Evolutionary conservation across 2,797 vertebrate species (phyloP).

Genomic region (Morus bassanus): DNA sequence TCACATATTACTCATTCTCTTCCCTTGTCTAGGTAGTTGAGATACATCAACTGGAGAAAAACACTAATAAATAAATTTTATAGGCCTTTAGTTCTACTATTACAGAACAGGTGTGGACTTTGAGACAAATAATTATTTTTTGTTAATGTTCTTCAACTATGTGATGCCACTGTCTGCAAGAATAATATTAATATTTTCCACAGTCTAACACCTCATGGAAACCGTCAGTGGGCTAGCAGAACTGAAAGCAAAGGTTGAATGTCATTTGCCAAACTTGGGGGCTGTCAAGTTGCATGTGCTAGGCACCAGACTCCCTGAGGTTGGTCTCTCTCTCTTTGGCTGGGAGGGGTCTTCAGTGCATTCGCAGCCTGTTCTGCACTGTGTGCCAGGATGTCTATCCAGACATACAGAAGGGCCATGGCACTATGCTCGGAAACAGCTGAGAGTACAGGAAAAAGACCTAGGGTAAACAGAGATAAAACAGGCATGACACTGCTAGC

Average conservation of each 20-base stretch:
- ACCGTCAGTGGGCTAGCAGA: neutral
- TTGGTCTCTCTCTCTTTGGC: neutral
- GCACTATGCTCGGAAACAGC: neutral
- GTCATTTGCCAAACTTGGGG: neutral
- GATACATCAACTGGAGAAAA: neutral
- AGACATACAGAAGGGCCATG: neutral
- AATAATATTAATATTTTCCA: neutral
- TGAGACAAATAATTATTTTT: neutral
- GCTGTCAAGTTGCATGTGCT: neutral
- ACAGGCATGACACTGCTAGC: neutral
- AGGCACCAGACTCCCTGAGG: neutral
- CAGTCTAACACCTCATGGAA: neutral
- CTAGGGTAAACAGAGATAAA: fast-evolving
- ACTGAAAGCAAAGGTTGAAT: neutral
- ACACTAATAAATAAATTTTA: neutral
- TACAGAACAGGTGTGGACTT: neutral
- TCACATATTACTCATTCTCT: neutral
- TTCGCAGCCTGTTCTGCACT: neutral
- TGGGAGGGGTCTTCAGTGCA: fast-evolving
- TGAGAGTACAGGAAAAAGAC: neutral
- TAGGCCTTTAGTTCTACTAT: neutral
- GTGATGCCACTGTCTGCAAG: neutral
- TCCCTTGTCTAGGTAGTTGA: neutral
- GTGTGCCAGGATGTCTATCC: neutral
- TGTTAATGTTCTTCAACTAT: neutral